A percentile compares a stretch with the other conserved stretches of the same genome.
Evolutionary conservation across 2,113 vertebrate genomes (phyloP).

Genomic region (Harpagus bidentatus): DNA sequence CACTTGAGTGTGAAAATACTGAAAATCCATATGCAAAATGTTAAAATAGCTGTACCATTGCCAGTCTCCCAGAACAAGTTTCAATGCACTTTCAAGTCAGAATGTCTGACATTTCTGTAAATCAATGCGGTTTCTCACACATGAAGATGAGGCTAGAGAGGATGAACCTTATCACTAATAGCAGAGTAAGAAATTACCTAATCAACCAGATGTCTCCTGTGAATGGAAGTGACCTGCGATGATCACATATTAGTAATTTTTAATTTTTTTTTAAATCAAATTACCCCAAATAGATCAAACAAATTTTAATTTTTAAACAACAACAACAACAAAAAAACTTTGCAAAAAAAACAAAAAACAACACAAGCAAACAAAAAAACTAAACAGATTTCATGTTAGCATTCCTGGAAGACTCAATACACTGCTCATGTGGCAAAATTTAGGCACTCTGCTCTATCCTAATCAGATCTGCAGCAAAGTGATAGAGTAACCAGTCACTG

Average conservation of each 20-base stretch:
- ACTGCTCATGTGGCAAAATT: neutral
- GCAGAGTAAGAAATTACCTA: neutral
- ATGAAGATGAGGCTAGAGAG: neutral
- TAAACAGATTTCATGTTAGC: neutral
- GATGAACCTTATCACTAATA: neutral
- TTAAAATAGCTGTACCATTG: neutral
- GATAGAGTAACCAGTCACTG: conserved; percentile 32
- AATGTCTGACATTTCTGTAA: neutral
- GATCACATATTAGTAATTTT: neutral
- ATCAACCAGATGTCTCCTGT: neutral
- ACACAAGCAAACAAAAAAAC: neutral
- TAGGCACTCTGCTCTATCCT: neutral
- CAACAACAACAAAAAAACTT: neutral
- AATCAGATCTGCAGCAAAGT: conserved; percentile 41
- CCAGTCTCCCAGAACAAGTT: neutral
- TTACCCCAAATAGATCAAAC: neutral
- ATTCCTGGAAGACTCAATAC: neutral
- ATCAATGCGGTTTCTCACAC: neutral
- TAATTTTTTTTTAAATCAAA: neutral
- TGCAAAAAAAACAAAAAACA: neutral
- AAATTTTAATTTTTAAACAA: neutral
- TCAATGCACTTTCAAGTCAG: neutral
- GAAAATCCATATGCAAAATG: neutral
- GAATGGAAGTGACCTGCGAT: neutral
- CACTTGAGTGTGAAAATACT: neutral